Evolutionary conservation across 2,888 invertebrate species (phyloP).

Genomic region (Gandaritis pyraliata): DNA sequence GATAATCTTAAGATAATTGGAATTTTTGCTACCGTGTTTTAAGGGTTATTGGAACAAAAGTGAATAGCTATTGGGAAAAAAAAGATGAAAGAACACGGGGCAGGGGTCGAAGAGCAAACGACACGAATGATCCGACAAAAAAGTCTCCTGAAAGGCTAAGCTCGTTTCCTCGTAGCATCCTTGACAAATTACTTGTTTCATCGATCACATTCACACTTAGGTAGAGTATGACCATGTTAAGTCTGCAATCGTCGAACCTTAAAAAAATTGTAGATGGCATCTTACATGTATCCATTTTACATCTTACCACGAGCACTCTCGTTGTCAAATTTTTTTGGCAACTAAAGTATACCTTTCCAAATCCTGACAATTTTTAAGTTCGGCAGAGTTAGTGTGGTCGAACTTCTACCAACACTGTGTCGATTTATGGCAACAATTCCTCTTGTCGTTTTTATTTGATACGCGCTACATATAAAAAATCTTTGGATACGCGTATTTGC

Average conservation of each 20-base stretch:
- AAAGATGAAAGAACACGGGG: slow-evolving; percentile 2
- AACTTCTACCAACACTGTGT: slow-evolving; percentile 25
- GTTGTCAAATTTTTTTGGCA: too few species aligned
- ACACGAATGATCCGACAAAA: slow-evolving; percentile 37
- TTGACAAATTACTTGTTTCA: slow-evolving; percentile 48
- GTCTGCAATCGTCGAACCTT: too few species aligned
- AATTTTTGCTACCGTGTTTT: too few species aligned
- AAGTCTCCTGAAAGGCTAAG: slow-evolving; percentile 39
- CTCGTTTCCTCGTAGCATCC: slow-evolving; percentile 40
- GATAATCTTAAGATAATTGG: too few species aligned
- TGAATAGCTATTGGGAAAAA: slow-evolving; percentile 4
- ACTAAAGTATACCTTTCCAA: too few species aligned
- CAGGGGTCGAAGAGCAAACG: slow-evolving; percentile 27
- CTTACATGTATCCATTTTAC: too few species aligned
- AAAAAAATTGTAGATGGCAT: too few species aligned
- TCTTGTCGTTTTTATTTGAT: slow-evolving; percentile 28
- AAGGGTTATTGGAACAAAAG: background rate
- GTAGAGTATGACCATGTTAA: background rate
- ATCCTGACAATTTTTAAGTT: too few species aligned
- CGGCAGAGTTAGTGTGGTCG: too few species aligned
- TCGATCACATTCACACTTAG: slow-evolving; percentile 43
- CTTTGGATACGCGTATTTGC: slow-evolving; percentile 6
- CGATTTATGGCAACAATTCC: slow-evolving; percentile 32
- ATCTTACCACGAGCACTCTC: too few species aligned
- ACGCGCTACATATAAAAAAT: too few species aligned